Evolutionary conservation across 2,888 invertebrate genomes (phyloP), one percentile per base, ranked within the genome.

Genomic region (Erebia palarica): DNA sequence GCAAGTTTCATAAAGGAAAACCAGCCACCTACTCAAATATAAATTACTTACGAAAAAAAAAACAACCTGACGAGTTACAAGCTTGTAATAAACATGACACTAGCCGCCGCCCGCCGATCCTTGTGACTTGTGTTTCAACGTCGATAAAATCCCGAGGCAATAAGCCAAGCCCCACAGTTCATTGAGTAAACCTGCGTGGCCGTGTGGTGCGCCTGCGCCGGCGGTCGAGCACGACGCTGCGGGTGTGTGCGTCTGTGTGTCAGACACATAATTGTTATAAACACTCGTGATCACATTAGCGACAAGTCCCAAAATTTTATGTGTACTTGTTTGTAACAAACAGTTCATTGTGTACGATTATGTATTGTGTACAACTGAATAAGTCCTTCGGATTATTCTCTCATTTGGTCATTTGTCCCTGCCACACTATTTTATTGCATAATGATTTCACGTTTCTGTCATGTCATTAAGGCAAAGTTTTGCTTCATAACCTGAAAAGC

Each of bases 111-210:
- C 71, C 57, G 70, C 66, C 75, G 71, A 72, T 72, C 73, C 70
- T 70, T 75, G 71, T 74, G 59, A 27, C 36, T n/a, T 16, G 59
- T 42, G 71, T 73, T 70, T 72, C 69, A 78, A 72, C 75, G 75
- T 78, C 77, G 78, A 78, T 77, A 80, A n/a, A 75, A 73, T 78
- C 73, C 71, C 72, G 69, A 69, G 36, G 36, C 36, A 36, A 36
- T 36, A 36, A 36, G 36, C 36, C 36, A 36, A 27, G 3, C 27
- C 77, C 78, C 79, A 79, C 84, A 82, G 85, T 90, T 88, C 89
- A 90, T 91, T 91, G 88, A 90, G 89, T 86, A 90, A 89, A 89
- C 84, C 84, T 83, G 85, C 84, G 87, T 83, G 80, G 78, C 83
- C 83, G 86, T 85, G 87, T 79, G 76, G 81, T 80, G 82, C 84